Evolutionary conservation across 2,113 vertebrate genomes (phyloP).

Genomic region (Gopherus flavomarginatus): DNA sequence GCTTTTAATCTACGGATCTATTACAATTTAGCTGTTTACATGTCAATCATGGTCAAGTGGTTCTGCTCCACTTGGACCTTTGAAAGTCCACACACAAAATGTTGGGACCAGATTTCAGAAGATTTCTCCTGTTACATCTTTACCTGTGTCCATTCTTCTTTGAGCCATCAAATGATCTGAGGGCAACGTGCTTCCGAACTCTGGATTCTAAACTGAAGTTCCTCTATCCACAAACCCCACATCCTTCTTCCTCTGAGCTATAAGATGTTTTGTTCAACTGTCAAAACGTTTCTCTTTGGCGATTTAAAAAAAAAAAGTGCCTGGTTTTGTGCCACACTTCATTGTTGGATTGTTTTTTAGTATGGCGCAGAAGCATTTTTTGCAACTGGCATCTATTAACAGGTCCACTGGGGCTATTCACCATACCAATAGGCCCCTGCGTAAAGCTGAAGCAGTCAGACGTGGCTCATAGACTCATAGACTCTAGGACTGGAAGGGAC

Average conservation of each 20-base stretch:
- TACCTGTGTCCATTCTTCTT: rapidly evolving
- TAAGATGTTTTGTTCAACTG: not conserved
- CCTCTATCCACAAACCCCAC: not conserved
- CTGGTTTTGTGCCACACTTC: not conserved
- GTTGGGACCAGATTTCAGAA: not conserved
- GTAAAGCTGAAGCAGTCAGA: not conserved
- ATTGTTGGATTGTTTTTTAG: not conserved
- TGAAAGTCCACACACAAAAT: not conserved
- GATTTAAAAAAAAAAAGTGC: no score
- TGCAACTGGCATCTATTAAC: not conserved
- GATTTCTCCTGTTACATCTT: not conserved
- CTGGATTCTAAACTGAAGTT: not conserved
- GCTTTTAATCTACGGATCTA: not conserved
- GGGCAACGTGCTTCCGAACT: not conserved
- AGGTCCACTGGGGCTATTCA: not conserved
- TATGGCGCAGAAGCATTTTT: not conserved
- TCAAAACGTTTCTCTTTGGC: not conserved
- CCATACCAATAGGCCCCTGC: not conserved
- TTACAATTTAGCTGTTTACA: not conserved
- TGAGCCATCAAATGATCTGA: not conserved
- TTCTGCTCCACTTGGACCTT: not conserved
- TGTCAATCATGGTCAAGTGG: not conserved
- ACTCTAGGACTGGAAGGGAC: no score
- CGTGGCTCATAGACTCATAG: no score
- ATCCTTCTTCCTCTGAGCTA: not conserved